Evolutionary conservation across 1,140 invertebrate genomes (phyloP).

Genomic region (Caenorhabditis elegans): DNA sequence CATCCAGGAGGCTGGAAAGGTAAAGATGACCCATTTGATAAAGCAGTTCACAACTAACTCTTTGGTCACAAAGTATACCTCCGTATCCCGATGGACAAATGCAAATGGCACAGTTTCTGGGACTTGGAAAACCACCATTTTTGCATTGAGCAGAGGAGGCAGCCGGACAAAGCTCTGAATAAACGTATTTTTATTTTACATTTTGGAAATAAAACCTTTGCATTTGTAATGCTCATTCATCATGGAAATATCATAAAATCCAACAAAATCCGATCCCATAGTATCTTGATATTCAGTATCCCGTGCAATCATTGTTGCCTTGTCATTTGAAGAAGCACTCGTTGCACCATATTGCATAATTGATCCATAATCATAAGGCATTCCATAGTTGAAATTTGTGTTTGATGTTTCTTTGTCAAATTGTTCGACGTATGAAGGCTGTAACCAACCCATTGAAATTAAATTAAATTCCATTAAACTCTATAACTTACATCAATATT

Average conservation of each 20-base stretch:
- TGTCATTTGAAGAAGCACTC: constrained; percentile 36
- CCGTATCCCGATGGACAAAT: constrained; percentile 52
- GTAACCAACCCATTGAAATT: no score
- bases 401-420: constrained; percentile 45
- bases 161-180: constrained; percentile 17
- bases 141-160: neutral
- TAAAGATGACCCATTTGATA: neutral
- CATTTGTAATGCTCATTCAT: constrained; percentile 48
- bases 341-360: constrained; percentile 46
- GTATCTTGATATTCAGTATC: constrained; percentile 46
- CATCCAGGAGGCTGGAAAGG: constrained; percentile 15
- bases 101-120: constrained; percentile 48
- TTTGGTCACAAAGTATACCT: constrained; percentile 46
- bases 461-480: no score
- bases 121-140: constrained; percentile 52
- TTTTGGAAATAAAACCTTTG: neutral
- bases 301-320: constrained; percentile 44
- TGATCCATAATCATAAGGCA: constrained; percentile 50
- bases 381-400: constrained; percentile 43
- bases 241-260: constrained; percentile 45
- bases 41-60: neutral
- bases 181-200: neutral
- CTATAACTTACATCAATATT: constrained; percentile 33
- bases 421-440: constrained; percentile 35
- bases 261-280: constrained; percentile 45